A percentile compares a stretch with the other conserved stretches of the same genome.
These are phyloP conservation scores for Penaeus vannamei DNA, from an alignment of 1,140 invertebrate species.

Conservation along the genomic window DNA sequence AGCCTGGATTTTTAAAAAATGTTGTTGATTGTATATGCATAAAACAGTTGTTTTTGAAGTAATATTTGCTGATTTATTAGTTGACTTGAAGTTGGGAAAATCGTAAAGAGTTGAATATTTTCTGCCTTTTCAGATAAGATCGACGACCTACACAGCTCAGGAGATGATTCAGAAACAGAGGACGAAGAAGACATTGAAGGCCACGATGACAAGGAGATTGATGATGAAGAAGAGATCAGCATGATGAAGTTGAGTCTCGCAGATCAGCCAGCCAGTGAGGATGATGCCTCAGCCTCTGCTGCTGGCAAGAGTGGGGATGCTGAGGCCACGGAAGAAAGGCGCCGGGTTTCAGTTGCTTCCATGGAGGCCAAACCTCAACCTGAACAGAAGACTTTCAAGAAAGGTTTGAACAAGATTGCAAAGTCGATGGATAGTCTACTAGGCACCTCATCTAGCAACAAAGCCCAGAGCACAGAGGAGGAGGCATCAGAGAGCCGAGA, in stretches of 20 bases:
- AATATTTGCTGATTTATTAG: background rate
- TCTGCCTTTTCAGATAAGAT: slow-evolving; percentile 46
- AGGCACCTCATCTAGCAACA: background rate
- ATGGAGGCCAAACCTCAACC: no score
- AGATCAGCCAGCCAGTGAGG: background rate
- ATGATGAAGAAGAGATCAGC: slow-evolving; percentile 47
- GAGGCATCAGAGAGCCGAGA: background rate
- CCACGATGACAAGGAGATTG: slow-evolving; percentile 50
- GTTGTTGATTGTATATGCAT: no score
- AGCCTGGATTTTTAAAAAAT: no score
- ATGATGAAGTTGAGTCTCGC: background rate
- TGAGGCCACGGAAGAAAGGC: background rate
- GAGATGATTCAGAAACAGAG: slow-evolving; percentile 62
- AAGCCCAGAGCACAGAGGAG: slow-evolving; percentile 18
- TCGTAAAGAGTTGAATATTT: background rate
- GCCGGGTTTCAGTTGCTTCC: background rate
- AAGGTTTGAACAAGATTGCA: no score
- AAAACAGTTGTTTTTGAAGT: background rate
- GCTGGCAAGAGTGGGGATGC: no score
- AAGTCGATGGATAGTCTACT: no score
- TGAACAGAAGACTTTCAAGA: no score
- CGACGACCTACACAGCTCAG: slow-evolving; percentile 47
- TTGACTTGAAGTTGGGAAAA: background rate
- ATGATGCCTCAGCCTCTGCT: background rate
- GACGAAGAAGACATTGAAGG: slow-evolving; percentile 67